These are phyloP conservation scores for Molossus molossus DNA, from an alignment of 2,797 vertebrate genomes.

Conservation along the genomic window DNA sequence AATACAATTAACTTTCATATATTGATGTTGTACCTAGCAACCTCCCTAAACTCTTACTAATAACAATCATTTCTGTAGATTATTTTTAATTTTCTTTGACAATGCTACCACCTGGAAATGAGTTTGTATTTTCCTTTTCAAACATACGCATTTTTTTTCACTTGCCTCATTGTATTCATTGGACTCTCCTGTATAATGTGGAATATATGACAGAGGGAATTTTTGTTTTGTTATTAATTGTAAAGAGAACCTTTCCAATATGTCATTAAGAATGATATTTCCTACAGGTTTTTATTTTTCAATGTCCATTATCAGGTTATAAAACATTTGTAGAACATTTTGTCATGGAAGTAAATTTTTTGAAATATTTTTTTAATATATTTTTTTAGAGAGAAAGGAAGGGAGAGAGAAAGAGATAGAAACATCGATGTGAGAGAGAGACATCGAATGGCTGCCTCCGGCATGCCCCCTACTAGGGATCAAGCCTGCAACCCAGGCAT, in stretches of 20 bases:
- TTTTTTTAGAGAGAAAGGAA: too few relatives aligned
- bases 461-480: too few relatives aligned
- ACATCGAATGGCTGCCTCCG: too few relatives aligned
- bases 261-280: background rate
- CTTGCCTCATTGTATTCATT: background rate
- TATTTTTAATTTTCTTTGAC: constrained; percentile 1
- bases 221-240: background rate
- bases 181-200: background rate
- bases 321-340: background rate
- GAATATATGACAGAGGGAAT: too few relatives aligned
- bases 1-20: too few relatives aligned
- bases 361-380: too few relatives aligned
- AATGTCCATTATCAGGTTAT: background rate
- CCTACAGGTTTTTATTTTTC: background rate
- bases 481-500: too few relatives aligned
- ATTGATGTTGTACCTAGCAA: background rate
- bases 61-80: background rate
- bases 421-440: too few relatives aligned
- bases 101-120: background rate
- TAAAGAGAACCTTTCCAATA: background rate
- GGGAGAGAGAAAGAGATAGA: too few relatives aligned
- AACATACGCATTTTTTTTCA: background rate
- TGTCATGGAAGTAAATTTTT: background rate
- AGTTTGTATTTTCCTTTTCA: background rate
- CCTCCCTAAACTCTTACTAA: background rate